phyloP scores from a whole-genome alignment of 64 coral and sea anemone genomes.

The Anthopleura sola region DNA sequence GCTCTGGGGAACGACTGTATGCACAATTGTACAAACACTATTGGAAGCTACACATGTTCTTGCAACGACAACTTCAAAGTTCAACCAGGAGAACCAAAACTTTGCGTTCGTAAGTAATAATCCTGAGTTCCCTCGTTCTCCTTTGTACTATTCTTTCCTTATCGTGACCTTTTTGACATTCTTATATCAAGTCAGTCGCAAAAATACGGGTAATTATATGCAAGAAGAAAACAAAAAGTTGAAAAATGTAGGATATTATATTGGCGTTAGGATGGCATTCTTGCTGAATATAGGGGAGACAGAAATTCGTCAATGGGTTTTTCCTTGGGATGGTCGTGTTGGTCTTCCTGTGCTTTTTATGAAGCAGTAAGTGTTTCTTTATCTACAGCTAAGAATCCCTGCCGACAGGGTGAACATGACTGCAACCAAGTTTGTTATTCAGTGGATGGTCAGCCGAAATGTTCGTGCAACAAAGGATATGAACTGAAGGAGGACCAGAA shows the following conservation, averaged over 20 bases:
- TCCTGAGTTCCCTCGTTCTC: too few species aligned
- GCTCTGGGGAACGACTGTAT: background rate
- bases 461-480: slow-evolving; percentile 40
- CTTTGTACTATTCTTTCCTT: too few species aligned
- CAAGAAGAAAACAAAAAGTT: too few species aligned
- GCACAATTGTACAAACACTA: slow-evolving; percentile 42
- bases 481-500: slow-evolving; percentile 29
- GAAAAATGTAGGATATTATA: too few species aligned
- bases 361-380: background rate
- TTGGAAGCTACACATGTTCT: slow-evolving; percentile 44
- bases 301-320: background rate
- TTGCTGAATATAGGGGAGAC: too few species aligned
- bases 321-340: too few species aligned
- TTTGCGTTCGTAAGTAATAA: slow-evolving; percentile 35
- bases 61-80: slow-evolving; percentile 27
- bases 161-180: too few species aligned
- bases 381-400: slow-evolving; percentile 21
- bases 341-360: background rate
- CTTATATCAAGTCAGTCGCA: too few species aligned
- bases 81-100: slow-evolving; percentile 2
- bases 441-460: background rate
- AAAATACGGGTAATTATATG: too few species aligned
- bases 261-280: too few species aligned
- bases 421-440: slow-evolving; percentile 31
- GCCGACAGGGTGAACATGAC: background rate